Conservation (phyloP, 1,140 invertebrate species). For the Pogonomyrmex californicus region DNA sequence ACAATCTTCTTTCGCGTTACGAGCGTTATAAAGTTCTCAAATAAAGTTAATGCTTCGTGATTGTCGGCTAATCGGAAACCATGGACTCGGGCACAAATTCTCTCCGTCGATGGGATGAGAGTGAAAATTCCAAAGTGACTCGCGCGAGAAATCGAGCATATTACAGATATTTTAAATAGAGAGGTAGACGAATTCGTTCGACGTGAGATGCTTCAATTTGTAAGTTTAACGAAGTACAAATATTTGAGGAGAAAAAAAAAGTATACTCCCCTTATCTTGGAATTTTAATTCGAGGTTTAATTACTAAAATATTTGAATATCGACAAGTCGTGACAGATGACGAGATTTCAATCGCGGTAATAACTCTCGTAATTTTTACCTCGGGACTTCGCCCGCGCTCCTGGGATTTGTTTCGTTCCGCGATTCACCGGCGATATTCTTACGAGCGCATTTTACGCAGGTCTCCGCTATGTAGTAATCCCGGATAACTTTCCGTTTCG, state of each 20-base stretch:
- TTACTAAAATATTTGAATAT: background rate
- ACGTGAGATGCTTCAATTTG: background rate
- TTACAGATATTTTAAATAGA: conserved; percentile 50
- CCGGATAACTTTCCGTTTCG: conserved; percentile 61
- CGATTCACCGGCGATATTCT: background rate
- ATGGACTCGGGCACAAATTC: background rate
- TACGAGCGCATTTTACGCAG: conserved; percentile 45
- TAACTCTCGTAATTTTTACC: conserved; percentile 1
- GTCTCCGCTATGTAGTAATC: conserved; percentile 38
- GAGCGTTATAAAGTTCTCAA: conserved; percentile 45
- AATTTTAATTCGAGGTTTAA: conserved; percentile 1
- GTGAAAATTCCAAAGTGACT: background rate
- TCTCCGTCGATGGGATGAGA: background rate
- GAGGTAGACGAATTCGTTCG: background rate
- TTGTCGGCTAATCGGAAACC: conserved; percentile 42
- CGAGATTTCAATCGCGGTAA: background rate
- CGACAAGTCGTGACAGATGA: background rate
- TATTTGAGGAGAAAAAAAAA: background rate
- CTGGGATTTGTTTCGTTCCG: background rate
- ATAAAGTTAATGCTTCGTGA: conserved; percentile 45
- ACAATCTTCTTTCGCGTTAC: conserved; percentile 5
- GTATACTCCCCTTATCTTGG: background rate
- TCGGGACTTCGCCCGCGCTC: background rate
- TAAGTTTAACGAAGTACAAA: conserved; percentile 13
- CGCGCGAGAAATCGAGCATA: conserved; percentile 1